Base-by-base conservation (phyloP, 2,113 vertebrate species). In the Centropus unirufus region DNA sequence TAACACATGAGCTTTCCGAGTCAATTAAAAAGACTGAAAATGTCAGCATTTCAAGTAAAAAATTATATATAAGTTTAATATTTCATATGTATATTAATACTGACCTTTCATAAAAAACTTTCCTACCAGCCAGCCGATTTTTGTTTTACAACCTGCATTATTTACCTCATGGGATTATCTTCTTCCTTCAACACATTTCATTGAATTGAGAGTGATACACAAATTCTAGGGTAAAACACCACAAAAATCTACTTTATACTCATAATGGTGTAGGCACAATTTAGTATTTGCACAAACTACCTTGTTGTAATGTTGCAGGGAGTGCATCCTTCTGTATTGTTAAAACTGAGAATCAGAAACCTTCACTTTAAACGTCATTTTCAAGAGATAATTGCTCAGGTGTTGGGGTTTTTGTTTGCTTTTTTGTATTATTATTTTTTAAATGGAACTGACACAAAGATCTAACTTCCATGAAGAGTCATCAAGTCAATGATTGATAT, bases 41-140 rank as follows among this genome's bases (percentile, higher is more conserved):
- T 40, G 27, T 26, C 39, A 92, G 20, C 4, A 47, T 12, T 6
- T 75, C 24, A 87, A 72, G 27, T 46, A 61, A 75, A 85, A 87
- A 62, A 42, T 36, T 0, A 44, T 1, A 6, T 27, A 36, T 19
- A 89, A 89, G 12, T 72, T 55, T 64, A 62, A 69, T 52, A 34
- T 73, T 92, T 42, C 67, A 83, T 54, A 84, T n/a, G 39, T 34
- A 64, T 59, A 55, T 66, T 79, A 93, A 87, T 30, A 32, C 22
- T 90, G 87, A 91, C 66, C 69, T 89, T 95, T 91, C 24, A 61
- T 85, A 82, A 66, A 91, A n/a, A 90, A 66, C 16, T 89, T 82
- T 89, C 82, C 70, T 78, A 26, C 47, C 81, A 91, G 64, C n/a
- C 66, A 90, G 64, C 4, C 54, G 11, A 36, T 70, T 92, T 77